Evolutionary conservation across 37 sponge, comb jelly and placozoan species (phyloP).

Genomic region (Hexactinellida sp.): DNA sequence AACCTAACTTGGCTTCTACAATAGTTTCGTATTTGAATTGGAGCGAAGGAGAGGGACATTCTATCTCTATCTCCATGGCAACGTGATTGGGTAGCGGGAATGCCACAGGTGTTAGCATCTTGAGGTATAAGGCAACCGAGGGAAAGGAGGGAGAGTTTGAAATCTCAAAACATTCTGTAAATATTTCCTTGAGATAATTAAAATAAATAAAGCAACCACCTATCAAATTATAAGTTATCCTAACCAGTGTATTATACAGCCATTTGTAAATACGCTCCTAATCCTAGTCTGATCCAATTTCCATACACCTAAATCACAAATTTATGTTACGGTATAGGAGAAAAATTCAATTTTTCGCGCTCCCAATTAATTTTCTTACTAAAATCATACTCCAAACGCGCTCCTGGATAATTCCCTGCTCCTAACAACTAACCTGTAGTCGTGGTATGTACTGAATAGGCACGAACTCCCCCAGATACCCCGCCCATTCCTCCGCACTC

Average conservation of each 20-base stretch:
- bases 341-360: too few relatives aligned
- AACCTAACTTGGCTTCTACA: not conserved
- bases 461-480: constrained; percentile 52
- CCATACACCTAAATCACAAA: too few relatives aligned
- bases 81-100: constrained; percentile 16
- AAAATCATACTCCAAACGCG: too few relatives aligned
- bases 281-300: too few relatives aligned
- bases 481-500: constrained; percentile 33
- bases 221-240: too few relatives aligned
- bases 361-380: too few relatives aligned
- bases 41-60: not conserved
- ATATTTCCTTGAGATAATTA: too few relatives aligned
- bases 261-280: too few relatives aligned
- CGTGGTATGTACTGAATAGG: constrained; percentile 43
- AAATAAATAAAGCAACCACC: too few relatives aligned
- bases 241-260: too few relatives aligned
- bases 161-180: not conserved
- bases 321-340: too few relatives aligned
- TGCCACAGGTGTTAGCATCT: not conserved
- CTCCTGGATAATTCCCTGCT: not conserved
- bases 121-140: not conserved
- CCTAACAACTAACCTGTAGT: constrained; percentile 18
- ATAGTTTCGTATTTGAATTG: not conserved
- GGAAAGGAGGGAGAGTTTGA: not conserved
- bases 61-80: constrained; percentile 13